phyloP scores from a whole-genome alignment of 2,888 invertebrate genomes.

The Coelinius sp. region DNA sequence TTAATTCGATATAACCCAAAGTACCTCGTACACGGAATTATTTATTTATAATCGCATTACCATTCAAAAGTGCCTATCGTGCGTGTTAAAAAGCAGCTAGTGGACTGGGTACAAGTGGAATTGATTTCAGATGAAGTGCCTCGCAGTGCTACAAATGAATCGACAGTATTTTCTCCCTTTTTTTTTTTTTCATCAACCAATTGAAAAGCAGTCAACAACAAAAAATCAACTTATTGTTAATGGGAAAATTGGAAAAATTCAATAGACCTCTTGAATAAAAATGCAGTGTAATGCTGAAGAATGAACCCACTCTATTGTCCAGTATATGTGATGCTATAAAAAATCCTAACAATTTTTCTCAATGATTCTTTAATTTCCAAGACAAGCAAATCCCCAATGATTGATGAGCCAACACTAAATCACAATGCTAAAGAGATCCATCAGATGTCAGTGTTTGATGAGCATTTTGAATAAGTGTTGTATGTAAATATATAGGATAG shows the following conservation, averaged over 20 bases:
- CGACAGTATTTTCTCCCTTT: not conserved
- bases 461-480: constrained; percentile 13
- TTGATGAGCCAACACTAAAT: not conserved
- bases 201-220: not conserved
- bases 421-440: not conserved
- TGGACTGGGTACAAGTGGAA: not conserved
- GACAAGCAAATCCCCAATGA: not conserved
- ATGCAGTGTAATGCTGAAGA: constrained; percentile 1
- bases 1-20: not conserved
- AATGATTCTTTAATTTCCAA: constrained; percentile 9
- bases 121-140: not conserved
- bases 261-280: not conserved
- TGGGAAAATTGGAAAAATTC: not conserved
- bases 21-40: not conserved
- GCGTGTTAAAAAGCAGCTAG: not conserved
- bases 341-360: not conserved
- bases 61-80: not conserved
- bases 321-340: not conserved
- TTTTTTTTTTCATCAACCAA: not conserved
- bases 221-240: not conserved
- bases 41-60: not conserved
- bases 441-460: not conserved
- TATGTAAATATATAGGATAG: not conserved
- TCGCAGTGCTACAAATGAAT: not conserved
- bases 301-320: not conserved